A percentile compares a stretch with the other conserved stretches of the same genome.
Evolutionary conservation across 23 tunicate genomes (phyloP).

Genomic region (Styela clava): DNA sequence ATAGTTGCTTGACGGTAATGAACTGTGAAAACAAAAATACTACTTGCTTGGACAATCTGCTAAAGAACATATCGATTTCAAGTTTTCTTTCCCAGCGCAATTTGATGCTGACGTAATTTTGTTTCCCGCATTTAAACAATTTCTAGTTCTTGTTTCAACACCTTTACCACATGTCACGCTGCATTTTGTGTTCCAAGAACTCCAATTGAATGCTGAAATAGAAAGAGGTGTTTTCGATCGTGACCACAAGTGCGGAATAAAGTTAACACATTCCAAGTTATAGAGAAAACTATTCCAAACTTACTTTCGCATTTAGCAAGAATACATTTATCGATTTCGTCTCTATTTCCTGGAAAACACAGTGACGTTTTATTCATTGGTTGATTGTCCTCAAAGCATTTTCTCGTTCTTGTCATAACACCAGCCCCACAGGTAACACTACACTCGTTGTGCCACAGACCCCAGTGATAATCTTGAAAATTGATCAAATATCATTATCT

Average conservation of each 20-base stretch:
- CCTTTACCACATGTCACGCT: neutral
- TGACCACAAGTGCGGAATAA: no score
- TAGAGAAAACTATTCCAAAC: no score
- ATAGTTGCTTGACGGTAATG: no score
- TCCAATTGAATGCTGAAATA: neutral
- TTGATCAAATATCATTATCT: no score
- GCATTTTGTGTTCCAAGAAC: neutral
- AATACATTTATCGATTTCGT: neutral
- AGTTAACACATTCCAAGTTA: no score
- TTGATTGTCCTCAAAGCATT: neutral
- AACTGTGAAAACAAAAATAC: neutral
- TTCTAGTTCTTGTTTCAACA: neutral
- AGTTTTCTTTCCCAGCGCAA: neutral
- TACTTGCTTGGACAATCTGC: neutral
- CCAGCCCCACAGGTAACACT: neutral
- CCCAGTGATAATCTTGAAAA: neutral
- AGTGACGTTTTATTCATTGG: neutral
- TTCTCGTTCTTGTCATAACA: neutral
- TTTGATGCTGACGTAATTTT: neutral
- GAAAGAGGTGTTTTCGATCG: no score
- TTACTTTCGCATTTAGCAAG: neutral
- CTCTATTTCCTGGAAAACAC: neutral
- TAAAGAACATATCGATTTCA: neutral
- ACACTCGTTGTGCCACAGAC: neutral
- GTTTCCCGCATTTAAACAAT: neutral